These are phyloP conservation scores for Apis florea DNA, from an alignment of 1,140 invertebrate species.

Conservation along the genomic window DNA sequence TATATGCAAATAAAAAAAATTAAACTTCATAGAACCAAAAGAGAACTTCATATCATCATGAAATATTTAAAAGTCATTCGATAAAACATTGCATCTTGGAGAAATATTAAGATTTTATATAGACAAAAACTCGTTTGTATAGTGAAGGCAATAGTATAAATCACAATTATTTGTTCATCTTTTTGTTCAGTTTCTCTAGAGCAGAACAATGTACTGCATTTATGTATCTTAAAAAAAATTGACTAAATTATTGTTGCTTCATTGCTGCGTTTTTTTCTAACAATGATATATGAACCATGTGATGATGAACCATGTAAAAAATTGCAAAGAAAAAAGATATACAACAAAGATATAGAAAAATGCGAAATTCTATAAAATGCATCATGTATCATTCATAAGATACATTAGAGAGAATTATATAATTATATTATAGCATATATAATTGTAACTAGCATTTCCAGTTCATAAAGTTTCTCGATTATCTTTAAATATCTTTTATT, in stretches of 20 bases:
- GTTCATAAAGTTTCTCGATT: neutral
- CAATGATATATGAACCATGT: slow-evolving; percentile 18
- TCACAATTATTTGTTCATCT: slow-evolving; percentile 29
- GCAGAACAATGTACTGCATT: neutral
- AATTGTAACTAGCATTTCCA: slow-evolving; percentile 6
- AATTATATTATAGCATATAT: neutral
- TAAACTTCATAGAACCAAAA: neutral
- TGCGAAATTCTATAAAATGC: slow-evolving; percentile 18
- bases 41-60: too few species aligned
- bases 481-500: neutral
- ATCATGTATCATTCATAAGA: slow-evolving; percentile 8
- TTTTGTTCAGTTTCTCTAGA: slow-evolving; percentile 19
- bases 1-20: neutral
- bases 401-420: slow-evolving; percentile 6
- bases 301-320: neutral
- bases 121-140: slow-evolving; percentile 38
- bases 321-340: slow-evolving; percentile 12
- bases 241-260: slow-evolving; percentile 46
- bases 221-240: slow-evolving; percentile 14
- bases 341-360: slow-evolving; percentile 5
- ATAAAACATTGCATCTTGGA: neutral
- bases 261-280: slow-evolving; percentile 12
- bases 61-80: neutral
- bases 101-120: slow-evolving; percentile 22
- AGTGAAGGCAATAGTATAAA: slow-evolving; percentile 47